phyloP scores from a whole-genome alignment of 2,888 invertebrate species.

The Hoplodrina blanda region DNA sequence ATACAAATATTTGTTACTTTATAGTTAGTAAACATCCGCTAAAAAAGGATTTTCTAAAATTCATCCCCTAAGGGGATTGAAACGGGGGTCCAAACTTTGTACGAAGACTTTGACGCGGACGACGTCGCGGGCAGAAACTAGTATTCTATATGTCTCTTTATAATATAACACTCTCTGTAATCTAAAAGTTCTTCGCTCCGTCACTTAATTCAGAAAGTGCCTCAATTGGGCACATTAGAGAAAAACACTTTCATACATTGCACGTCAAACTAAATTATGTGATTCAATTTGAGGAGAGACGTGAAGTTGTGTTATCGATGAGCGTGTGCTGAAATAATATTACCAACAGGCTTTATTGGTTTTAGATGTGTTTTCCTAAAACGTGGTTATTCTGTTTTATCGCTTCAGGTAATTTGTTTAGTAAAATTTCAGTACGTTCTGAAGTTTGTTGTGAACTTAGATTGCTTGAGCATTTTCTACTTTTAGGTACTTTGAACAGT shows the following conservation, averaged over 20 bases:
- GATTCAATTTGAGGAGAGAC: conserved; percentile 32
- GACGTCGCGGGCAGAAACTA: too few relatives aligned
- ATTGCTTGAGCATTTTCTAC: neutral
- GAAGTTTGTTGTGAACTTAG: neutral
- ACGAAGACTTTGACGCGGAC: too few relatives aligned
- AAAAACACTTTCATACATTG: conserved; percentile 27
- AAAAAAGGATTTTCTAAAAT: too few relatives aligned
- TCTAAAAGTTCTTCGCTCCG: conserved; percentile 12
- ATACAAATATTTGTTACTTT: too few relatives aligned
- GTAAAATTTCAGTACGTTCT: neutral
- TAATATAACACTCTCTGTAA: neutral
- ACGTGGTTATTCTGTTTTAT: neutral
- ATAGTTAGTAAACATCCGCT: too few relatives aligned
- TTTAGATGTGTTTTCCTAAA: neutral
- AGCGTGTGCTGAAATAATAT: neutral
- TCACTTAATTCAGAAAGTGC: conserved; percentile 18
- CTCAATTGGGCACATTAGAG: conserved; percentile 3
- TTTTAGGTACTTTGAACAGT: neutral
- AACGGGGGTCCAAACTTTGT: too few relatives aligned
- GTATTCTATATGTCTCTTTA: too few relatives aligned
- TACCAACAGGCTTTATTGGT: conserved; percentile 3
- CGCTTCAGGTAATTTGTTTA: neutral
- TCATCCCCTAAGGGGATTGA: too few relatives aligned
- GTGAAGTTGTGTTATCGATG: conserved; percentile 7
- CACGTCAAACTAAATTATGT: conserved; percentile 33